Evolutionary conservation across 2,113 vertebrate genomes (phyloP).

Genomic region (Lanius ludovicianus): DNA sequence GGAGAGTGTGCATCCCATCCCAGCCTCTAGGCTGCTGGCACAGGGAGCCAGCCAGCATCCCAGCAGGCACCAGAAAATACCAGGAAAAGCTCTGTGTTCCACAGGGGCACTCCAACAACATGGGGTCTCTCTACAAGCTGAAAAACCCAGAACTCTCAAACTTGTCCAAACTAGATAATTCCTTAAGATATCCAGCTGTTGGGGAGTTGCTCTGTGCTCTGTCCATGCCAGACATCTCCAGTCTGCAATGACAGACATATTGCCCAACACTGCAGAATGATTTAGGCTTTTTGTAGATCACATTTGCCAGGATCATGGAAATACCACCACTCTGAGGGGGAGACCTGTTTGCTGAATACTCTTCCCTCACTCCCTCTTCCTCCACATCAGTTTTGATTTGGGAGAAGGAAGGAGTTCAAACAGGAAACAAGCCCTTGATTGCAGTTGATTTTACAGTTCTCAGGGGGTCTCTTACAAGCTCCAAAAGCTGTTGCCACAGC

Average conservation of each 20-base stretch:
- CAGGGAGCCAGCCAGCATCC: neutral
- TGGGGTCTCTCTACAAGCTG: accelerated
- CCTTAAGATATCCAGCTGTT: neutral
- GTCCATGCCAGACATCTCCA: neutral
- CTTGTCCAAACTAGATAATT: neutral
- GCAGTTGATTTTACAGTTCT: neutral
- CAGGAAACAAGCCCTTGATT: neutral
- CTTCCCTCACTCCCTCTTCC: neutral
- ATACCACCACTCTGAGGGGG: neutral
- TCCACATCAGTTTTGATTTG: neutral
- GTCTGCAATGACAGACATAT: accelerated
- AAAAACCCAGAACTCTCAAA: neutral
- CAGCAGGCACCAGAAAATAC: neutral
- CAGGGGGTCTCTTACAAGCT: neutral
- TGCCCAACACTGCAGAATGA: neutral
- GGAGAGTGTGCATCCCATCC: neutral
- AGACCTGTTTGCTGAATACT: neutral
- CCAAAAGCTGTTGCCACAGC: neutral
- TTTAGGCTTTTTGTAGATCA: neutral
- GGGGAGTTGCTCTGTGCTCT: neutral
- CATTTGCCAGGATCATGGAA: neutral
- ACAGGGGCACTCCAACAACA: neutral
- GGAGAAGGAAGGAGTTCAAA: neutral
- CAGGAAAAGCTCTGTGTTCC: neutral
- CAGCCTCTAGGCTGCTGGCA: neutral